phyloP scores from a whole-genome alignment of 2,113 vertebrate species.

The Narcine bancroftii region DNA sequence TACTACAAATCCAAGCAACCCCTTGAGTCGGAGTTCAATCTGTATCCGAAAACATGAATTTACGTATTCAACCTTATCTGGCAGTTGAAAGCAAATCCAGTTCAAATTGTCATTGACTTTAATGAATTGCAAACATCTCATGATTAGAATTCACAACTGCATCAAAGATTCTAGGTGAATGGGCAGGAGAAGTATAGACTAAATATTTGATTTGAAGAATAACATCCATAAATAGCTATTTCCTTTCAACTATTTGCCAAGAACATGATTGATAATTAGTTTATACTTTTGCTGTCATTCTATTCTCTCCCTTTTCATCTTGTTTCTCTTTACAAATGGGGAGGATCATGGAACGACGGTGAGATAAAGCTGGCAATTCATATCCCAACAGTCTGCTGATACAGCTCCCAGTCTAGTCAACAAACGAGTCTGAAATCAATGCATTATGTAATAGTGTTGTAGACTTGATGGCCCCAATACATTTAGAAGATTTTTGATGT shows the following conservation, averaged over 20 bases:
- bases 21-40: not conserved
- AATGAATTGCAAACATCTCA: not conserved
- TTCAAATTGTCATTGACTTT: not conserved
- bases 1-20: not conserved
- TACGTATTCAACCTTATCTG: not conserved
- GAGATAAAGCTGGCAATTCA: not conserved
- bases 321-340: not conserved
- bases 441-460: not conserved
- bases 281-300: not conserved
- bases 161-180: not conserved
- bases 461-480: not conserved
- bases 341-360: not conserved
- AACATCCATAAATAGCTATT: not conserved
- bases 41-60: not conserved
- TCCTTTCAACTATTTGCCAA: conserved; percentile 8
- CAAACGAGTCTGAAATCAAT: not conserved
- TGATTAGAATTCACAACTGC: conserved; percentile 2
- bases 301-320: too few species aligned
- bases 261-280: not conserved
- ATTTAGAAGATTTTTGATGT: not conserved
- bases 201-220: not conserved
- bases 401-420: not conserved
- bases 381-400: not conserved
- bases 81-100: not conserved
- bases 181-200: not conserved